These are phyloP conservation scores for Aspidapion aeneum DNA, from an alignment of 2,888 invertebrate species.

Conservation along the genomic window DNA sequence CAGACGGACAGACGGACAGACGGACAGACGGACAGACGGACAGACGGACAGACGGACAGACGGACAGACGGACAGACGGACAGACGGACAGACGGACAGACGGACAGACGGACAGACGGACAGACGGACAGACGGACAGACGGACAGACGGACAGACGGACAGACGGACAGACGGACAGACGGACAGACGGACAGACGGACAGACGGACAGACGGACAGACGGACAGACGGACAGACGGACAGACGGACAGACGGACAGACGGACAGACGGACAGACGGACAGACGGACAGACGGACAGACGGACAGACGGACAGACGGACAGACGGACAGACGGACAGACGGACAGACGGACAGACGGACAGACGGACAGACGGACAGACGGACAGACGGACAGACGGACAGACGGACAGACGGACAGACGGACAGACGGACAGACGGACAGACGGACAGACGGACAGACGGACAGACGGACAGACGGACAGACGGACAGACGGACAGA, in stretches of 20 bases:
- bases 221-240: too few relatives aligned
- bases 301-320: slow-evolving; percentile 24
- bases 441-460: slow-evolving; percentile 29
- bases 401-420: slow-evolving; percentile 30
- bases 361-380: slow-evolving; percentile 29
- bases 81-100: background rate
- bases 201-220: too few relatives aligned
- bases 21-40: background rate
- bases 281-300: background rate
- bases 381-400: slow-evolving; percentile 29
- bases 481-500: slow-evolving; percentile 29
- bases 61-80: background rate
- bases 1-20: background rate
- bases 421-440: slow-evolving; percentile 30
- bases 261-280: too few relatives aligned
- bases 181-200: too few relatives aligned
- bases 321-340: slow-evolving; percentile 27
- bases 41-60: background rate
- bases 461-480: slow-evolving; percentile 28
- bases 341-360: slow-evolving; percentile 29
- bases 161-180: too few relatives aligned
- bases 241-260: too few relatives aligned
- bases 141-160: too few relatives aligned
- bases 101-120: too few relatives aligned
- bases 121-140: too few relatives aligned